Conservation (phyloP, 2,888 invertebrate genomes). For the Drosophila neutralis region DNA sequence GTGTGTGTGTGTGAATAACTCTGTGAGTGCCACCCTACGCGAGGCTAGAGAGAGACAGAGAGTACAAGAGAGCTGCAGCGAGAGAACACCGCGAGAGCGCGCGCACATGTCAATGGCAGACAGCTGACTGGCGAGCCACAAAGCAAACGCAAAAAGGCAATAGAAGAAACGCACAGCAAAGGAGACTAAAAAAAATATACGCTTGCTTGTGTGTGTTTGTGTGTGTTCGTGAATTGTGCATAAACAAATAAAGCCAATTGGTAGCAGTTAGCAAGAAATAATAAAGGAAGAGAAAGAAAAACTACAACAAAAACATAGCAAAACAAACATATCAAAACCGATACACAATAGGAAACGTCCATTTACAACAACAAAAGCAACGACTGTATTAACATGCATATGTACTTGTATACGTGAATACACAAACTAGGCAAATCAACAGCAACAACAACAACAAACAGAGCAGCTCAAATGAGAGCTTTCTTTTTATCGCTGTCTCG, state of each 20-base stretch:
- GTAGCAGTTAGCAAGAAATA: neutral
- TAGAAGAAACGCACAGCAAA: slow-evolving; percentile 26
- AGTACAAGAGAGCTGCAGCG: slow-evolving; percentile 16
- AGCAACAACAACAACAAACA: slow-evolving; percentile 14
- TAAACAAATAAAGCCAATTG: slow-evolving; percentile 19
- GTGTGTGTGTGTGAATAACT: slow-evolving; percentile 10
- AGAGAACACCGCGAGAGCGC: slow-evolving; percentile 50
- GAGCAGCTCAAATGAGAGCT: slow-evolving; percentile 5
- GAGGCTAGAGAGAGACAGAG: slow-evolving; percentile 9
- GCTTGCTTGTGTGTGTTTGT: neutral
- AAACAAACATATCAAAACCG: slow-evolving; percentile 63
- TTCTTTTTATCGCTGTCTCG: slow-evolving; percentile 6
- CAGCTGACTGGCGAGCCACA: slow-evolving; percentile 66
- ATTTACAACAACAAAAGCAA: slow-evolving; percentile 60
- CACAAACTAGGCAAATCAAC: slow-evolving; percentile 15
- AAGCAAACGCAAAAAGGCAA: slow-evolving; percentile 34
- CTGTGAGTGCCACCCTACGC: slow-evolving; percentile 45
- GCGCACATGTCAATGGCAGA: slow-evolving; percentile 75
- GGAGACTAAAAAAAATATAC: slow-evolving; percentile 26
- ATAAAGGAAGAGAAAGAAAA: slow-evolving; percentile 16
- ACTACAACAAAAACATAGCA: slow-evolving; percentile 20
- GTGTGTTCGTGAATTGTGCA: slow-evolving; percentile 24
- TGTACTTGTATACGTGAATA: neutral
- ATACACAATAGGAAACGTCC: slow-evolving; percentile 61
- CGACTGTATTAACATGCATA: slow-evolving; percentile 5